Evolutionary conservation across 2,797 vertebrate species (phyloP).

Genomic region (Pteropus rufus): DNA sequence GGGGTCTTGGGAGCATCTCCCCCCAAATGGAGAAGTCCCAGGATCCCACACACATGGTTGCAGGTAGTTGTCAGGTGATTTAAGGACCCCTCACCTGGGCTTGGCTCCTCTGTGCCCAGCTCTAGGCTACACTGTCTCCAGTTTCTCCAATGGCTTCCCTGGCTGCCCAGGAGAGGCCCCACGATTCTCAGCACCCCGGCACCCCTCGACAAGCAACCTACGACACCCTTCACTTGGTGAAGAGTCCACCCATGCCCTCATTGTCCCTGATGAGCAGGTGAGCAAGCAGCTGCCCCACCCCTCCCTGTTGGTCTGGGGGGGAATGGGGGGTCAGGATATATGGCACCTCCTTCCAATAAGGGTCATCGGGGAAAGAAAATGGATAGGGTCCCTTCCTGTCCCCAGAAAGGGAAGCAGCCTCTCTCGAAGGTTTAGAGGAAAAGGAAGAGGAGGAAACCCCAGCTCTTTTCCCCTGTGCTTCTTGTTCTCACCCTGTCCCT

Average conservation of each 20-base stretch:
- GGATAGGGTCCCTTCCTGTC: not conserved
- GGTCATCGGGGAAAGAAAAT: not conserved
- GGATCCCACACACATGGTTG: not conserved
- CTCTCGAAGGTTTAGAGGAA: not conserved
- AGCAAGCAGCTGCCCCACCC: not conserved
- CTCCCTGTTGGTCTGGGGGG: not conserved
- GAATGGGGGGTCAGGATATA: not conserved
- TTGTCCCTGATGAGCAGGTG: conserved; percentile 96
- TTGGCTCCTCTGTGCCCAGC: conserved; percentile 78
- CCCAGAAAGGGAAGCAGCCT: not conserved
- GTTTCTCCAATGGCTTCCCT: conserved; percentile 95
- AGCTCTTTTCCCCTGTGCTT: not conserved
- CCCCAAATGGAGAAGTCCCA: not conserved
- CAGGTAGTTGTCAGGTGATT: not conserved
- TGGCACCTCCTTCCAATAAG: not conserved
- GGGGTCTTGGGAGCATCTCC: not conserved
- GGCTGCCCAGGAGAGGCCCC: conserved; percentile 91
- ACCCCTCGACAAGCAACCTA: conserved; percentile 81
- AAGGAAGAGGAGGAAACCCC: not conserved
- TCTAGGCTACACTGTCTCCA: conserved; percentile 91
- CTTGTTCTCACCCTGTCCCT: not conserved
- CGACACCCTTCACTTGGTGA: conserved; percentile 91
- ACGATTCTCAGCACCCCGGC: conserved; percentile 79
- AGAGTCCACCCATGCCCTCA: conserved; percentile 92
- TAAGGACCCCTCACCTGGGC: not conserved